Evolutionary conservation across 1,140 invertebrate species (phyloP), one percentile per base, ranked within the genome.

Genomic region (Fopius arisanus): DNA sequence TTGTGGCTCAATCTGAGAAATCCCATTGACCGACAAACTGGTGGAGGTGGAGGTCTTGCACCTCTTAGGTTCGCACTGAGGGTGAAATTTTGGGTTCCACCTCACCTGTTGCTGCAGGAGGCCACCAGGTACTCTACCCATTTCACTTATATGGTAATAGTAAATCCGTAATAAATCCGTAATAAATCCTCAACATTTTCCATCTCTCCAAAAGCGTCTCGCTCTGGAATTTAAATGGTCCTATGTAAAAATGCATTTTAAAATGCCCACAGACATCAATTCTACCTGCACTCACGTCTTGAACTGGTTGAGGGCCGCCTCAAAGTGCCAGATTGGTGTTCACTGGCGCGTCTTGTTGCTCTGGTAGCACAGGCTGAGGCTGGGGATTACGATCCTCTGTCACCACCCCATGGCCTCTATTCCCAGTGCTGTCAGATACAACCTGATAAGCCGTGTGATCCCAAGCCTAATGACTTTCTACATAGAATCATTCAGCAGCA

Each of bases 71-170:
- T 94, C 89, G 81, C 89, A 88, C 77, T 92, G 86, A 80, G 94
- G 88, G 91, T 95, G 23, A 96, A 97, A 84, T 96, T 96, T 89
- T 96, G 94, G 94, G 95, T 97, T 41, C 94, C 94, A 1, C 95
- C 95, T 10, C 95, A 96, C 88, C 90, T 93, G 71, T 90, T 97
- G 65, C 90, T 95, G 48, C 94, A 96, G 86, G 94, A 95, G 81
- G 91, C 92, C 14, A 96, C 94, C 19, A 91, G 94, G 92, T 93
- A 88, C n/a, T n/a, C n/a, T n/a, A n/a, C n/a, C n/a, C n/a, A n/a
- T n/a, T n/a, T n/a, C n/a, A n/a, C n/a, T n/a, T n/a, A n/a, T n/a
- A n/a, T n/a, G n/a, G n/a, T n/a, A n/a, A n/a, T n/a, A n/a, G n/a
- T n/a, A n/a, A n/a, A n/a, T n/a, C n/a, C n/a, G n/a, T n/a, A n/a